Percentiles rank a stretch among this genome's conserved stretches.
Evolutionary conservation across 2,113 vertebrate species (phyloP).

Genomic region (Cyprichromis sp.): DNA sequence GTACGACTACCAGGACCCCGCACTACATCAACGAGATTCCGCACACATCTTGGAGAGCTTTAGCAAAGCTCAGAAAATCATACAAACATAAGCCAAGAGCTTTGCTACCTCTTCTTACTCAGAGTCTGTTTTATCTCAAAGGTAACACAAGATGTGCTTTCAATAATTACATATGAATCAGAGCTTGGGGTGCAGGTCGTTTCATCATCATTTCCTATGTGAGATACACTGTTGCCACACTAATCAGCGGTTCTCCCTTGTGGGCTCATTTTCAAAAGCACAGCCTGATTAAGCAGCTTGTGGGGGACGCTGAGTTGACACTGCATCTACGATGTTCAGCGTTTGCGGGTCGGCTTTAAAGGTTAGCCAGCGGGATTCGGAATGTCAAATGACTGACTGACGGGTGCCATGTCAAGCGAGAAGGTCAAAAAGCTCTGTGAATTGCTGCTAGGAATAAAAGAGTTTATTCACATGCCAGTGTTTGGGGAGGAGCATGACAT

Average conservation of each 20-base stretch:
- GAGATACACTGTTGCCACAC: not conserved
- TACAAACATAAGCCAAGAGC: not conserved
- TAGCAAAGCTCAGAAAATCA: not conserved
- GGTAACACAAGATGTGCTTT: not conserved
- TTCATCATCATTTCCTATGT: conserved; percentile 18
- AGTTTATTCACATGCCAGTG: not conserved
- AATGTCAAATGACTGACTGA: conserved; percentile 12
- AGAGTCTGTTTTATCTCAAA: not conserved
- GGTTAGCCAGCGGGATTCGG: not conserved
- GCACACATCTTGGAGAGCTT: not conserved
- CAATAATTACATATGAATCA: conserved; percentile 12
- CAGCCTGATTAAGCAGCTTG: not conserved
- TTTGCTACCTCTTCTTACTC: not conserved
- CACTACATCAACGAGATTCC: not conserved
- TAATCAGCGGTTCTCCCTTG: conserved; percentile 4
- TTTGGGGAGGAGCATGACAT: not conserved
- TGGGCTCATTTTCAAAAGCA: conserved; percentile 10
- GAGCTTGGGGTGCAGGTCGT: not conserved
- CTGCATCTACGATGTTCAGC: not conserved
- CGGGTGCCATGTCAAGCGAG: conserved; percentile 12
- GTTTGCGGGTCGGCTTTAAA: not conserved
- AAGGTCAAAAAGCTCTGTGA: conserved; percentile 17
- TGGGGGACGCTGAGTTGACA: not conserved
- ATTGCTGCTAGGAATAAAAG: not conserved
- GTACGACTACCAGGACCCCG: not conserved